Base-by-base conservation (phyloP, 2,113 vertebrate genomes). In the Monopterus albus region DNA sequence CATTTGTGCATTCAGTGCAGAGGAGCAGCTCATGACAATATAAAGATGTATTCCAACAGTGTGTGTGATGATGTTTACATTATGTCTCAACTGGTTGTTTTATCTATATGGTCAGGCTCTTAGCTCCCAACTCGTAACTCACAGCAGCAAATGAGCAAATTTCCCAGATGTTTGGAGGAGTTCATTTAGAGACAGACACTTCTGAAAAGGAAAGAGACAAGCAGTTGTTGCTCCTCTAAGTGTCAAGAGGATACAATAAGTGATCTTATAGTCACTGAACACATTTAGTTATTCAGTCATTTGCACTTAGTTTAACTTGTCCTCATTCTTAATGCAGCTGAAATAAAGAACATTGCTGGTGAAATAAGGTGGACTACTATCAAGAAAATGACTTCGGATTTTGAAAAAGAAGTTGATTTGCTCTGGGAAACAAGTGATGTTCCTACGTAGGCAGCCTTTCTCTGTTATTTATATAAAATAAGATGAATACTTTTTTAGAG, bases 401-500 rank as follows among this genome's bases (percentile, higher is more conserved):
- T 50, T 35, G 3, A 61, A 61, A 31, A 31, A 31, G 29, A 31
- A 31, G 40, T 55, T 65, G 12, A 69, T 83, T 72, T 76, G 71
- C 69, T 50, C 52, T 51, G 53, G 53, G 69, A 58, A 50, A 33
- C 43, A 57, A 33, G 62, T 33, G 35, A 67, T 67, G 61, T 47
- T 2, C 51, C 50, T 47, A 31, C 42, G 14, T 7, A 25, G 36
- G 33, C 76, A 79, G 56, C 65, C 75, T 75, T 69, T n/a, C n/a
- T n/a, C n/a, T 58, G 70, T 70, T 62, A 61, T 58, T 78, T 55
- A 25, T 50, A 43, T 62, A 64, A 45, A 84, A 77, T 57, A 65
- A 70, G 66, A 82, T 73, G 26, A 70, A 71, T 78, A 62, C 52
- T 64, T 75, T n/a, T 79, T 31, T 9, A 60, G 72, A 85, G 31